These are phyloP conservation scores for Tor tambroides DNA, from an alignment of 2,113 vertebrate genomes.

Conservation along the genomic window DNA sequence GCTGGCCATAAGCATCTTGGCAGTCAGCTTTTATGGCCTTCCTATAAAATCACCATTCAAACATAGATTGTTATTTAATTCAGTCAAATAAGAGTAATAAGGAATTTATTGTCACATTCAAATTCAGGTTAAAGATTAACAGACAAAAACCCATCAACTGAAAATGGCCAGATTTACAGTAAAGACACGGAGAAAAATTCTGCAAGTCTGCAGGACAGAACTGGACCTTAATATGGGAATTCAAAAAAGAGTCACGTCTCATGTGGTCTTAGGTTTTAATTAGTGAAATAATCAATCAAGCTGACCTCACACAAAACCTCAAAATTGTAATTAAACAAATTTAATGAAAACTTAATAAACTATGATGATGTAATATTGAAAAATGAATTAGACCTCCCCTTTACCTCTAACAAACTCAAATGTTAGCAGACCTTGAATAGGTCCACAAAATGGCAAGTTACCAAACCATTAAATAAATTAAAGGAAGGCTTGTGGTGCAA, in stretches of 20 bases:
- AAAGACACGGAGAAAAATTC: not conserved
- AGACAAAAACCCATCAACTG: not conserved
- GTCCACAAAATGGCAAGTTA: conserved; percentile 11
- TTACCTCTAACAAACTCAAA: conserved; percentile 13
- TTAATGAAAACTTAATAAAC: conserved; percentile 21
- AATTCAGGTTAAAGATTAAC: not conserved
- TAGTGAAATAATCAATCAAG: conserved; percentile 24
- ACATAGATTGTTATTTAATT: not conserved
- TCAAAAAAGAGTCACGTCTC: conserved; percentile 1
- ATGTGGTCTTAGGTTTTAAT: conserved; percentile 26
- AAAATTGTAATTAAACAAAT: conserved; percentile 30
- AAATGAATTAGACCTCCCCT: not conserved
- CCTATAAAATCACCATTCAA: not conserved
- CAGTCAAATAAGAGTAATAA: not conserved
- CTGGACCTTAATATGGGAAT: not conserved
- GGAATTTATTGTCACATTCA: not conserved
- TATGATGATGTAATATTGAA: conserved; percentile 5
- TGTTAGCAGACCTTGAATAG: conserved; percentile 11
- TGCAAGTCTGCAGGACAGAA: conserved; percentile 4
- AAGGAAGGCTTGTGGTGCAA: conserved; percentile 7
- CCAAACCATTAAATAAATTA: conserved; percentile 24
- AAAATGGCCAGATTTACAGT: not conserved
- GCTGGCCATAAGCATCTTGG: not conserved
- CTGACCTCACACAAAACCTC: conserved; percentile 5
- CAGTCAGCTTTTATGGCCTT: not conserved